Conservation (phyloP, 2,888 invertebrate species). For the Troilus luridus region DNA sequence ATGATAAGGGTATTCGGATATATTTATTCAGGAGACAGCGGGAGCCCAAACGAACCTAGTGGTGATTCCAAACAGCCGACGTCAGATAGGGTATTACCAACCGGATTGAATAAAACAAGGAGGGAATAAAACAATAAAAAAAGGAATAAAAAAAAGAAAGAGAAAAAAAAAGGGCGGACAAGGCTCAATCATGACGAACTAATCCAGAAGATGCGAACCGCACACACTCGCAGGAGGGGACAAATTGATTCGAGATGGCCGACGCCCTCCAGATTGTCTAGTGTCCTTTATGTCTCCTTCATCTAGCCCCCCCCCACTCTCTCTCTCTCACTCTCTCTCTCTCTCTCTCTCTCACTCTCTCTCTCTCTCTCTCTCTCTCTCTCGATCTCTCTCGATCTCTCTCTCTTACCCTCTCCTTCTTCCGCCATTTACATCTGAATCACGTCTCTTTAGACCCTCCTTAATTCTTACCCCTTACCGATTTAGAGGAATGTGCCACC, state of each 20-base stretch:
- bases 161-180: neutral
- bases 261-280: neutral
- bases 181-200: conserved; percentile 29
- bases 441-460: conserved; percentile 23
- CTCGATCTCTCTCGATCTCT: no score
- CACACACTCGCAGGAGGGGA: neutral
- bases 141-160: neutral
- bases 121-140: conserved; percentile 38
- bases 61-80: conserved; percentile 25
- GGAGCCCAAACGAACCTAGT: neutral
- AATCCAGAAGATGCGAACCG: neutral
- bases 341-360: no score
- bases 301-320: neutral
- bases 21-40: neutral
- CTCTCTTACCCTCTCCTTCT: neutral
- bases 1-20: neutral
- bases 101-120: conserved; percentile 39
- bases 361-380: neutral
- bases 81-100: conserved; percentile 7
- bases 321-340: neutral
- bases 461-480: neutral
- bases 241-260: neutral
- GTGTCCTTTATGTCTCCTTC: conserved; percentile 12
- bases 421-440: conserved; percentile 43
- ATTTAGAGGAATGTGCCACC: conserved; percentile 2